Evolutionary conservation across 2,888 invertebrate species (phyloP).

Genomic region (Cetonia aurata): DNA sequence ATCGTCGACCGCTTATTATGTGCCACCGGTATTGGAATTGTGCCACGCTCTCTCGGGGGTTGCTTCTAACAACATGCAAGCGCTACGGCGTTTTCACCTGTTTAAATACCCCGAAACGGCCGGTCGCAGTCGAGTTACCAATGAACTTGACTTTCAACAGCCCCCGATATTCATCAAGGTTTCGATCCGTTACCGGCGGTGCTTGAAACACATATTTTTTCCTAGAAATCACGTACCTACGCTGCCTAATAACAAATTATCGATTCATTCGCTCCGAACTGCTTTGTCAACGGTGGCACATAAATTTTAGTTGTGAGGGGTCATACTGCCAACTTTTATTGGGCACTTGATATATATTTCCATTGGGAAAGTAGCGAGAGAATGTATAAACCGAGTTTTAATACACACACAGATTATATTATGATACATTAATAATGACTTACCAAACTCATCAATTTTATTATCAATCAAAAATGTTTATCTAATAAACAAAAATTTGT

Average conservation of each 20-base stretch:
- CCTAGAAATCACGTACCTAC: conserved; percentile 31
- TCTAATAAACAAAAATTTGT: too few species aligned
- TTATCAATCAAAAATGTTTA: too few species aligned
- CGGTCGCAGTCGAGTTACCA: conserved; percentile 44
- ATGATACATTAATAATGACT: too few species aligned
- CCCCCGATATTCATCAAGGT: conserved; percentile 49
- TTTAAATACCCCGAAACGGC: conserved; percentile 47
- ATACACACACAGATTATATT: too few species aligned
- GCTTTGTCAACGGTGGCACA: conserved; percentile 29
- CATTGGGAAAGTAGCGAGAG: too few species aligned
- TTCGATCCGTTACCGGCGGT: conserved; percentile 47
- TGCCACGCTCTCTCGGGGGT: conserved; percentile 36
- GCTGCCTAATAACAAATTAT: conserved; percentile 25
- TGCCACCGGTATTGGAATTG: conserved; percentile 18
- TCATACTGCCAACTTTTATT: neutral
- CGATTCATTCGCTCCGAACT: conserved; percentile 6
- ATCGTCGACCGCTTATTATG: conserved; percentile 30
- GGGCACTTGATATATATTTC: too few species aligned
- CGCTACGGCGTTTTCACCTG: conserved; percentile 47
- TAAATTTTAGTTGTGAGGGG: conserved; percentile 8
- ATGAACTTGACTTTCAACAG: conserved; percentile 54
- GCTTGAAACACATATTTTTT: conserved; percentile 40
- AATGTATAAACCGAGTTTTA: too few species aligned
- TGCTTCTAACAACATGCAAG: conserved; percentile 47
- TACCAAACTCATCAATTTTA: too few species aligned